Evolutionary conservation across 2,888 invertebrate species (phyloP).

Genomic region (Agrochola lota): DNA sequence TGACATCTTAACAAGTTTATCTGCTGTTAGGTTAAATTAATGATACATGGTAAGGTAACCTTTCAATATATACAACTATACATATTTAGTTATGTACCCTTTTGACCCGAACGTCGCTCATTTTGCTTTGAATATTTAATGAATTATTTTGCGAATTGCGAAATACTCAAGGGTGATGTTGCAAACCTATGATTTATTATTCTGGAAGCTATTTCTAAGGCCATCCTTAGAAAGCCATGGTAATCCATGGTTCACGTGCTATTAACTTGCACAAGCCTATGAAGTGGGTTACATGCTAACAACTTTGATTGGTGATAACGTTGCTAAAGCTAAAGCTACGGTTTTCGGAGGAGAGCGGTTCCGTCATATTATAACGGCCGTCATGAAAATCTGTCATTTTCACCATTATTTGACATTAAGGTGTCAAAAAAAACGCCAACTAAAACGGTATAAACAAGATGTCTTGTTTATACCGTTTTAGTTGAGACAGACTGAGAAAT

Average conservation of each 20-base stretch:
- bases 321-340: neutral
- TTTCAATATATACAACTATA: constrained; percentile 12
- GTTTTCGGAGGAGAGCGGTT: too few relatives aligned
- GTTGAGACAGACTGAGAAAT: too few relatives aligned
- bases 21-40: constrained; percentile 8
- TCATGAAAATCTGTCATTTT: too few relatives aligned
- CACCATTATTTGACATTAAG: too few relatives aligned
- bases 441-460: too few relatives aligned
- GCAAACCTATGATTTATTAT: neutral
- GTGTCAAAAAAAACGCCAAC: too few relatives aligned
- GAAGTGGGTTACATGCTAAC: neutral
- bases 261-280: neutral
- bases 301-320: neutral
- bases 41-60: constrained; percentile 27
- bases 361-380: too few relatives aligned
- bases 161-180: constrained; percentile 18
- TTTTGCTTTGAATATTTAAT: constrained; percentile 29
- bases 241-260: neutral
- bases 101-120: constrained; percentile 31
- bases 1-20: constrained; percentile 22
- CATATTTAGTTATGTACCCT: constrained; percentile 8
- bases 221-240: too few relatives aligned
- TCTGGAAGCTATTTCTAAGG: neutral
- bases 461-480: too few relatives aligned
- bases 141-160: constrained; percentile 17